Conservation (phyloP, 2,888 invertebrate genomes). For the Arctia plantaginis region DNA sequence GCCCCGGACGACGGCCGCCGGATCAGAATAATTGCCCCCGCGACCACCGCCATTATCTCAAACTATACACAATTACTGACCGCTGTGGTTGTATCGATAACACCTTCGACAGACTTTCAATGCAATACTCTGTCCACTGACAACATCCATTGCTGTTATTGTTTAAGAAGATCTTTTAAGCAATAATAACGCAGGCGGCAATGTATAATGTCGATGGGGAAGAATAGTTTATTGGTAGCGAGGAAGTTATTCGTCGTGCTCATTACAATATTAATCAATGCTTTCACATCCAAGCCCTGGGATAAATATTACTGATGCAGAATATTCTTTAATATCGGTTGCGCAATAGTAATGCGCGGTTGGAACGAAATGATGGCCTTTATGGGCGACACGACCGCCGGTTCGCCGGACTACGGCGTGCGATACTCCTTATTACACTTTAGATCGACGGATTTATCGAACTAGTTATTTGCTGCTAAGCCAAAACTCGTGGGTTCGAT, state of each 20-base stretch:
- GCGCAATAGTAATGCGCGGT: slow-evolving; percentile 69
- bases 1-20: slow-evolving; percentile 54
- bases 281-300: slow-evolving; percentile 66
- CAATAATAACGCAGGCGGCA: neutral
- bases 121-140: neutral
- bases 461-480: neutral
- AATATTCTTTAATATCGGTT: slow-evolving; percentile 69
- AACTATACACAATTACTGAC: slow-evolving; percentile 80
- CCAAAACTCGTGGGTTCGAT: neutral
- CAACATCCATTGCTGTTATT: slow-evolving; percentile 24
- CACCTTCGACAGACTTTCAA: slow-evolving; percentile 3
- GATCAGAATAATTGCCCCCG: slow-evolving; percentile 79
- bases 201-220: slow-evolving; percentile 14
- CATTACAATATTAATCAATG: slow-evolving; percentile 84
- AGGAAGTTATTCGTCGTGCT: slow-evolving; percentile 67
- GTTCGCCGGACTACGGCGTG: slow-evolving; percentile 32
- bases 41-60: slow-evolving; percentile 73
- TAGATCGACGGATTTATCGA: neutral
- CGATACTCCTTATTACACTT: slow-evolving; percentile 27
- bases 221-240: slow-evolving; percentile 41
- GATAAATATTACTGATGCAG: slow-evolving; percentile 69
- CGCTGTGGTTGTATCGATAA: slow-evolving; percentile 49
- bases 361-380: slow-evolving; percentile 63
- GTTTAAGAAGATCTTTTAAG: no score
- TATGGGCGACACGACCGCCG: slow-evolving; percentile 21